Evolutionary conservation across 1,140 invertebrate species (phyloP).

Genomic region (Drosophila insularis): DNA sequence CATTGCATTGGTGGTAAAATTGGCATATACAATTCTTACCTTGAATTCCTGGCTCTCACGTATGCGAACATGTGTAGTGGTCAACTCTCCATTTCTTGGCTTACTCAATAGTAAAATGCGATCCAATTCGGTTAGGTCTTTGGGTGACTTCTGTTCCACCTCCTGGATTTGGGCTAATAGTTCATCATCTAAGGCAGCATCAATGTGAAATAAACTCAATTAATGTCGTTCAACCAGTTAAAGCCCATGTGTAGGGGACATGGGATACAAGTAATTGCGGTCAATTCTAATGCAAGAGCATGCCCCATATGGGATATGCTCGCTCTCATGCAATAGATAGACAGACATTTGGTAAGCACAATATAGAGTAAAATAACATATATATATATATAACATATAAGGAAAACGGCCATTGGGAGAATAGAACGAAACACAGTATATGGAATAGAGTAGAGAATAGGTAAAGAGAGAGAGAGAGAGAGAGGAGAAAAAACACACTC

Average conservation of each 20-base stretch:
- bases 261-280: slow-evolving; percentile 29
- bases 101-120: slow-evolving; percentile 95
- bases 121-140: slow-evolving; percentile 89
- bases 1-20: background rate
- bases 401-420: background rate
- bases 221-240: slow-evolving; percentile 16
- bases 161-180: slow-evolving; percentile 77
- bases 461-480: background rate
- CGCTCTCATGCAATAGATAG: slow-evolving; percentile 14
- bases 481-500: slow-evolving; percentile 13
- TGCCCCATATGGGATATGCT: slow-evolving; percentile 17
- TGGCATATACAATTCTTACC: slow-evolving; percentile 84
- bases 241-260: background rate
- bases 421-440: background rate
- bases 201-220: slow-evolving; percentile 4
- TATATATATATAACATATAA: slow-evolving; percentile 10
- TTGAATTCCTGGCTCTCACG: slow-evolving; percentile 99
- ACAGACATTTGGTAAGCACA: slow-evolving; percentile 36
- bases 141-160: slow-evolving; percentile 86
- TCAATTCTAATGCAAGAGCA: slow-evolving; percentile 35
- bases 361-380: background rate
- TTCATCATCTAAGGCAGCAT: slow-evolving; percentile 68
- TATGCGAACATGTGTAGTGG: slow-evolving; percentile 92
- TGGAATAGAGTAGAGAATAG: background rate
- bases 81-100: slow-evolving; percentile 93